Conservation (phyloP, 2,113 vertebrate genomes). For the Eudorcas thomsonii region DNA sequence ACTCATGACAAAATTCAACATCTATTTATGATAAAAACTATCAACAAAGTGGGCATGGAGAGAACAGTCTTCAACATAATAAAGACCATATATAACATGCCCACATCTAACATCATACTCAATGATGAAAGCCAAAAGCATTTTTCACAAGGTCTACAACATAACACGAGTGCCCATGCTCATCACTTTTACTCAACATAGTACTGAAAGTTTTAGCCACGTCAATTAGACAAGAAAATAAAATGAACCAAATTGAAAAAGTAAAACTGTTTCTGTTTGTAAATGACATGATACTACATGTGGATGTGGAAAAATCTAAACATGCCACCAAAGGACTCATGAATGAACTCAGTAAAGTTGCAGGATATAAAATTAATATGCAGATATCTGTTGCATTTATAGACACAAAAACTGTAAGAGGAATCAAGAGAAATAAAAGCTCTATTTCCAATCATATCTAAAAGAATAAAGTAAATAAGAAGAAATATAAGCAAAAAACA, state of each 20-base stretch:
- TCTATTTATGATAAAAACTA: neutral
- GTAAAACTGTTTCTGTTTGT: neutral
- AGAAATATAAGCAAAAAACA: neutral
- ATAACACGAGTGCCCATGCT: neutral
- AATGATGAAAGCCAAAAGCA: neutral
- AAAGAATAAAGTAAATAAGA: neutral
- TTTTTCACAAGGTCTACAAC: neutral
- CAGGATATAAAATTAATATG: neutral
- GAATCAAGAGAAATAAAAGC: neutral
- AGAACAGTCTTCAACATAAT: neutral
- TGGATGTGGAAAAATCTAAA: neutral
- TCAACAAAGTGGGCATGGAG: neutral
- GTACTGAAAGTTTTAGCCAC: neutral
- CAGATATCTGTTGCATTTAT: neutral
- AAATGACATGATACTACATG: neutral
- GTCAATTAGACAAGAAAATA: neutral
- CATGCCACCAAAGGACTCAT: neutral
- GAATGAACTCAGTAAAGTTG: neutral
- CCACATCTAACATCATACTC: neutral
- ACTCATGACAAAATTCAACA: neutral
- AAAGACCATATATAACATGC: neutral
- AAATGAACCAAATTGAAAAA: neutral
- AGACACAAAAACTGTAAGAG: neutral
- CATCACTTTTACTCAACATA: neutral
- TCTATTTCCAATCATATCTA: neutral